Conservation (phyloP, 2,113 vertebrate genomes). For the Oreochromis spilurus region DNA sequence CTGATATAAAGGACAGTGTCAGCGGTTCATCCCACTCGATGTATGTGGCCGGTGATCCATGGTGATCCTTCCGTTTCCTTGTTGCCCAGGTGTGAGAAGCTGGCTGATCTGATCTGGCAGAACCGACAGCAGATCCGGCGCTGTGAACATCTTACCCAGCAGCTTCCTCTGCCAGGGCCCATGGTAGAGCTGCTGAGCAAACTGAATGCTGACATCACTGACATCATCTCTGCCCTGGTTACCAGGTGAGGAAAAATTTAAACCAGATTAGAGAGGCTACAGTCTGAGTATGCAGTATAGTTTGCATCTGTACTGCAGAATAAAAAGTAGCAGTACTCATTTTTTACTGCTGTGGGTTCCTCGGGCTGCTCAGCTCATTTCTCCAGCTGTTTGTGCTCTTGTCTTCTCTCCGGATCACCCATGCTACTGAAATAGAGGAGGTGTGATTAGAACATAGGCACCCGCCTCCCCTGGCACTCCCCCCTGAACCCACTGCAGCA, state of each 20-base stretch:
- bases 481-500: too few species aligned
- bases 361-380: too few species aligned
- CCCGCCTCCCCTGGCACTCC: too few species aligned
- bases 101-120: conserved; percentile 94
- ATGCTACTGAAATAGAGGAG: too few species aligned
- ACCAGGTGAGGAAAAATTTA: conserved; percentile 77
- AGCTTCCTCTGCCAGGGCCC: conserved; percentile 87
- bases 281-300: background rate
- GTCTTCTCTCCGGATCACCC: too few species aligned
- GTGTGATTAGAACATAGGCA: too few species aligned
- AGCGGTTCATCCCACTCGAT: background rate
- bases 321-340: background rate
- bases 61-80: background rate
- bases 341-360: too few species aligned
- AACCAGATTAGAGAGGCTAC: background rate
- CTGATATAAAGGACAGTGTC: fast-evolving
- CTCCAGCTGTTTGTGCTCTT: too few species aligned
- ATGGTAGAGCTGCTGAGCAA: conserved; percentile 88
- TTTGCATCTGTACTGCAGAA: background rate
- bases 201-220: conserved; percentile 86
- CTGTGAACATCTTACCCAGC: conserved; percentile 89
- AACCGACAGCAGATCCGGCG: conserved; percentile 93
- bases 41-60: background rate
- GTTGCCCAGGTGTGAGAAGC: conserved; percentile 86
- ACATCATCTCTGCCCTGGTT: conserved; percentile 92